phyloP scores from a whole-genome alignment of 2,797 vertebrate genomes.

The Vireo griseus region DNA sequence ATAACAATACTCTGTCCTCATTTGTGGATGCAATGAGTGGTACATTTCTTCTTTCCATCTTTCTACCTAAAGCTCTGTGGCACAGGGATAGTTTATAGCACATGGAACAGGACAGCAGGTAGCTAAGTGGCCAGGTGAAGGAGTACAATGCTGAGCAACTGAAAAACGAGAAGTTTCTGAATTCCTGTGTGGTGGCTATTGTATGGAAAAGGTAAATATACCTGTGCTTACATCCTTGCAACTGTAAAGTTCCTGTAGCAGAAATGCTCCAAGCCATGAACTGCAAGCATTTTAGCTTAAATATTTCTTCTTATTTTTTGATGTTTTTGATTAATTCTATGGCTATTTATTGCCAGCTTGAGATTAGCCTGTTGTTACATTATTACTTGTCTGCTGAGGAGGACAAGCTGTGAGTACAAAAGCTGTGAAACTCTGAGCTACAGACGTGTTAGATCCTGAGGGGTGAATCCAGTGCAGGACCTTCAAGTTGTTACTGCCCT shows the following conservation, averaged over 20 bases:
- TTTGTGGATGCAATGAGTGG: not conserved
- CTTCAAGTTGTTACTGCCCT: not conserved
- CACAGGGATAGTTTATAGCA: fast-evolving
- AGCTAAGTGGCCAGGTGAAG: not conserved
- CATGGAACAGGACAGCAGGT: not conserved
- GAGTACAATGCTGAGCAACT: not conserved
- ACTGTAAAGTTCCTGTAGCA: not conserved
- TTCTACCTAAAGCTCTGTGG: not conserved
- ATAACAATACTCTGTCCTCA: not conserved
- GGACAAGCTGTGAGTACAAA: not conserved
- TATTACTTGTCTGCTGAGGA: not conserved
- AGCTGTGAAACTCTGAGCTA: not conserved
- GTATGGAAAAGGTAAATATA: not conserved
- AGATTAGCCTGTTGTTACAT: not conserved
- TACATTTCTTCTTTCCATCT: not conserved
- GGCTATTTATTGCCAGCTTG: not conserved
- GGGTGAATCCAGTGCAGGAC: not conserved
- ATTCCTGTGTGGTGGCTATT: not conserved
- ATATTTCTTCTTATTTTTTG: not conserved
- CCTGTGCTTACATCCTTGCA: not conserved
- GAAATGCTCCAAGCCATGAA: not conserved
- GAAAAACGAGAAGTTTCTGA: not conserved
- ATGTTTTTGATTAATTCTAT: not conserved
- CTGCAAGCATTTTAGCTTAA: not conserved
- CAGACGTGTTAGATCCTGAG: not conserved